Conservation (phyloP, 1,140 invertebrate species). For the Drosophila hydei region DNA sequence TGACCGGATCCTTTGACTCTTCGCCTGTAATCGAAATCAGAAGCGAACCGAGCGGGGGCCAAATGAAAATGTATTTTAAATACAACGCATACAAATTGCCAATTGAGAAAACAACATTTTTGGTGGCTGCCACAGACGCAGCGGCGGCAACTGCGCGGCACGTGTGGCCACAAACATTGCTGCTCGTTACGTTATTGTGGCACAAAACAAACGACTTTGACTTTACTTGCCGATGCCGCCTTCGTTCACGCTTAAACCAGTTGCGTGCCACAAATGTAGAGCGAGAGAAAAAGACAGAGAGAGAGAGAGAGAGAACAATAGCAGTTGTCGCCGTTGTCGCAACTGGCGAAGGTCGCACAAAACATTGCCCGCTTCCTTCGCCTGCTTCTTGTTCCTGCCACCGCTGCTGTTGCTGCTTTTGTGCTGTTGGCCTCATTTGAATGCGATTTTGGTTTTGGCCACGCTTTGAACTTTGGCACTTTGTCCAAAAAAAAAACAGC, state of each 20-base stretch:
- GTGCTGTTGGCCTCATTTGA: constrained; percentile 53
- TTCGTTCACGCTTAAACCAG: constrained; percentile 56
- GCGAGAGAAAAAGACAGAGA: background rate
- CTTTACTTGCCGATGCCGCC: constrained; percentile 25
- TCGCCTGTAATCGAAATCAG: constrained; percentile 66
- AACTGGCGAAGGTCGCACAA: constrained; percentile 59
- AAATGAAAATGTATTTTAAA: constrained; percentile 40
- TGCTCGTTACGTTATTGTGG: constrained; percentile 17
- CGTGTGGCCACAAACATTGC: constrained; percentile 5
- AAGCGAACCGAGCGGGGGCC: constrained; percentile 20
- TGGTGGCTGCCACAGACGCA: constrained; percentile 10
- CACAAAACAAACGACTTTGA: constrained; percentile 41
- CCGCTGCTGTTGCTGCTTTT: constrained; percentile 12
- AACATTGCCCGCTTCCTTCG: background rate
- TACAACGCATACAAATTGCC: constrained; percentile 32
- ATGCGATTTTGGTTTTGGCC: constrained; percentile 53
- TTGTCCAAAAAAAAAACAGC: constrained; percentile 8
- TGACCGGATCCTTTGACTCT: constrained; percentile 57
- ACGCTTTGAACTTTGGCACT: constrained; percentile 69
- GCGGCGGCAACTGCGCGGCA: constrained; percentile 1
- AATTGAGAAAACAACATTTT: constrained; percentile 34
- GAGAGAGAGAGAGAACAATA: constrained; percentile 2
- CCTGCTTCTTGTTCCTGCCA: background rate
- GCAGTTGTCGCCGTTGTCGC: constrained; percentile 36
- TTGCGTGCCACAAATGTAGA: constrained; percentile 50